Conservation (phyloP, 2,888 invertebrate genomes). For the Diogma glabrata region DNA sequence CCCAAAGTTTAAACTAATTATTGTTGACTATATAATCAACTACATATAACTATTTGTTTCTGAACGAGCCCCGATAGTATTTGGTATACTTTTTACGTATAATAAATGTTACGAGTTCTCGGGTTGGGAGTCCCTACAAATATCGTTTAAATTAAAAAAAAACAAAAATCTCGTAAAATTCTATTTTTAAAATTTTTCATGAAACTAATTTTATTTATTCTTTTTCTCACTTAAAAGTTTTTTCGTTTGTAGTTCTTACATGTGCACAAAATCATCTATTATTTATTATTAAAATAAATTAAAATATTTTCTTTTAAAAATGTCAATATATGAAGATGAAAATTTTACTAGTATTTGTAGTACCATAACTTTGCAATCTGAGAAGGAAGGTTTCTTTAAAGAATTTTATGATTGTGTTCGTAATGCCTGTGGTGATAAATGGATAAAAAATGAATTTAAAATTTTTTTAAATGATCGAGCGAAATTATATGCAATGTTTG, state of each 20-base stretch:
- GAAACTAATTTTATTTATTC: no score
- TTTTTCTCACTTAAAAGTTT: no score
- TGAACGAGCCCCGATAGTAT: no score
- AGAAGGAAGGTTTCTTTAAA: constrained; percentile 62
- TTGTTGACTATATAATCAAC: no score
- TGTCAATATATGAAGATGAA: constrained; percentile 32
- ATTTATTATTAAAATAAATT: background rate
- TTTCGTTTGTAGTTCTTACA: background rate
- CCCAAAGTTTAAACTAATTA: no score
- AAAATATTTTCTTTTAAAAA: background rate
- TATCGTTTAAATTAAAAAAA: no score
- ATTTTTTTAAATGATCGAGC: constrained; percentile 45
- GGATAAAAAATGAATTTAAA: constrained; percentile 50
- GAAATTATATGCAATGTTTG: constrained; percentile 40
- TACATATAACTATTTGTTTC: no score
- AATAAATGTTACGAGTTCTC: no score
- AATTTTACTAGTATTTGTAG: constrained; percentile 56
- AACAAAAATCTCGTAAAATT: no score
- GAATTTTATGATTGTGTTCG: constrained; percentile 49
- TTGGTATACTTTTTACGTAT: no score
- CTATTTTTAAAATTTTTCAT: no score
- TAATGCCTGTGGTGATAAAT: constrained; percentile 37
- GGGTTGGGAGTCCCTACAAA: no score
- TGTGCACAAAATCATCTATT: background rate
- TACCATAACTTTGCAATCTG: constrained; percentile 61